phyloP scores from a whole-genome alignment of 2,888 invertebrate species.

The Pelosia muscerda region DNA sequence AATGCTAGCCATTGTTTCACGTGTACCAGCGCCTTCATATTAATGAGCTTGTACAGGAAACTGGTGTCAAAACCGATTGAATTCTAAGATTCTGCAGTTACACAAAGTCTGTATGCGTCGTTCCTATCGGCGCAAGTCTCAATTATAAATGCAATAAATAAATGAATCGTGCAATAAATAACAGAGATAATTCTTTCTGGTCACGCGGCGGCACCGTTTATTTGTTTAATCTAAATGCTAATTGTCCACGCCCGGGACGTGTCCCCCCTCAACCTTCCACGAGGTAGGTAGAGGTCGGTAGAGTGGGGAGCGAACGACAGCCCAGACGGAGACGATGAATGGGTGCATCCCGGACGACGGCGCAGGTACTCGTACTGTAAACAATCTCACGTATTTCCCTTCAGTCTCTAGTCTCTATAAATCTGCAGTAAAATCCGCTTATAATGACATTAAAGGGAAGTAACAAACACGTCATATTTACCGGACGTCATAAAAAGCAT shows the following conservation, averaged over 20 bases:
- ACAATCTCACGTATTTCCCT: constrained; percentile 35
- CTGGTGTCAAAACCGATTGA: too few relatives aligned
- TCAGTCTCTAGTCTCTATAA: too few relatives aligned
- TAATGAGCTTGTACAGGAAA: too few relatives aligned
- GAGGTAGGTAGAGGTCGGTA: constrained; percentile 19
- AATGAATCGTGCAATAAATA: constrained; percentile 72
- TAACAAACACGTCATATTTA: too few relatives aligned
- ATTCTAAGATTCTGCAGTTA: neutral
- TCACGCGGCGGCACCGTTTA: constrained; percentile 71
- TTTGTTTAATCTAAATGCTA: constrained; percentile 84
- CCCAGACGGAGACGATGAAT: constrained; percentile 43
- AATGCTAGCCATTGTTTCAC: too few relatives aligned
- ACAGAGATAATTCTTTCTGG: constrained; percentile 70
- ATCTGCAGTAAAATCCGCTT: too few relatives aligned
- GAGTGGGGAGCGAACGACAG: constrained; percentile 17
- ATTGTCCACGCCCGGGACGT: constrained; percentile 63
- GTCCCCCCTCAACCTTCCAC: constrained; percentile 25
- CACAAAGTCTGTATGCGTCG: neutral
- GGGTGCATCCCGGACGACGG: constrained; percentile 45
- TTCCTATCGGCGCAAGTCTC: constrained; percentile 32
- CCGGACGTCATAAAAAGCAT: too few relatives aligned
- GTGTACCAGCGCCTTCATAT: too few relatives aligned
- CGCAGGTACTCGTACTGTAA: constrained; percentile 36
- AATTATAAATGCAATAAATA: constrained; percentile 66
- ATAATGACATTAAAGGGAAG: too few relatives aligned